Conservation (phyloP, 2,113 vertebrate species). For the Dicerorhinus sumatrensis region DNA sequence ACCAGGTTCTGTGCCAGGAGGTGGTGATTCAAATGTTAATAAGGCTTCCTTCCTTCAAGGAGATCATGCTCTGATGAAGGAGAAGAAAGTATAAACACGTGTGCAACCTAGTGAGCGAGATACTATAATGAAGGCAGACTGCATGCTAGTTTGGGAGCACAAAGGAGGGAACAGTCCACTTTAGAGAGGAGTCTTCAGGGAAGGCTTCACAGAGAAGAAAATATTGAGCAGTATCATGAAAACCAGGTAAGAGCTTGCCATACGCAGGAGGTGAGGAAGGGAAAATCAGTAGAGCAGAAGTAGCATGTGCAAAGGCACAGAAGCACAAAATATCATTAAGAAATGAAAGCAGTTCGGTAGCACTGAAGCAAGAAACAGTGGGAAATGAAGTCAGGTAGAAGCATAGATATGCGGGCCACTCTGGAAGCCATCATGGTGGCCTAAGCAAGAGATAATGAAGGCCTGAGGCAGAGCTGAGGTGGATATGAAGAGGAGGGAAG, state of each 20-base stretch:
- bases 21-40: neutral
- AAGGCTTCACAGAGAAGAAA: slow-evolving; percentile 2
- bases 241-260: neutral
- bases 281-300: neutral
- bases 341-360: neutral
- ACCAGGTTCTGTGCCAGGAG: neutral
- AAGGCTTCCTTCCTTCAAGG: slow-evolving; percentile 19
- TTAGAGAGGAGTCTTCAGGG: neutral
- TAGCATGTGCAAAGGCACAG: neutral
- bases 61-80: neutral
- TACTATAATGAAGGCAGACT: neutral
- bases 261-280: neutral
- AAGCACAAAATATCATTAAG: neutral
- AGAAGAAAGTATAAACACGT: neutral
- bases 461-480: neutral
- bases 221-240: neutral
- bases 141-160: neutral
- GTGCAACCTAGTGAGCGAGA: neutral
- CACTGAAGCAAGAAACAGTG: neutral
- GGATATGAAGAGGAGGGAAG: neutral
- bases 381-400: neutral
- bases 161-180: neutral
- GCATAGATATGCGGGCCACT: neutral
- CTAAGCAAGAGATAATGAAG: neutral
- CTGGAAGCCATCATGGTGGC: neutral